Percentiles rank a stretch among this genome's conserved stretches.
These are phyloP conservation scores for Glossophaga mutica DNA, from an alignment of 2,797 vertebrate genomes.

Conservation along the genomic window DNA sequence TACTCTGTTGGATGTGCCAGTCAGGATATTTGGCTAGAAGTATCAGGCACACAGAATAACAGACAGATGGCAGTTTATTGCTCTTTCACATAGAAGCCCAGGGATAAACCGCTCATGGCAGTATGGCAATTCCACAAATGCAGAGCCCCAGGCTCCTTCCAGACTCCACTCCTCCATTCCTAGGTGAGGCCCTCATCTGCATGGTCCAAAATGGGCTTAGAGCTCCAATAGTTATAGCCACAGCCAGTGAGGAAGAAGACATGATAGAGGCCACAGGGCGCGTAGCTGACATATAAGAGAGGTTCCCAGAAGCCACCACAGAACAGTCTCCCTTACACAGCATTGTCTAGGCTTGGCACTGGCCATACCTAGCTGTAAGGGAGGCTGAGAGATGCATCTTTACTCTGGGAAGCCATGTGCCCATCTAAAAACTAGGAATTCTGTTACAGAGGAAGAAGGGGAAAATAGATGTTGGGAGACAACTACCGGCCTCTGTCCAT, in stretches of 20 bases:
- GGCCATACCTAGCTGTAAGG: background rate
- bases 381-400: background rate
- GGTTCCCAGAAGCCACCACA: background rate
- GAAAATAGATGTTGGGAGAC: background rate
- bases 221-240: background rate
- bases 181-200: background rate
- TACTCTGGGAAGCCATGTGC: background rate
- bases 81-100: background rate
- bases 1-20: background rate
- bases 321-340: background rate
- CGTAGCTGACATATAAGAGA: background rate
- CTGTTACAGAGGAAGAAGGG: background rate
- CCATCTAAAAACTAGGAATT: background rate
- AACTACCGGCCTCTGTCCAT: background rate
- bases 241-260: background rate
- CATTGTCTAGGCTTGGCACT: background rate
- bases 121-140: background rate
- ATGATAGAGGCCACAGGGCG: background rate
- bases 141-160: background rate
- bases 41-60: background rate
- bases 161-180: background rate
- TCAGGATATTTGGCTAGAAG: background rate
- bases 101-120: background rate
- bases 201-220: background rate
- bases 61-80: background rate